Evolutionary conservation across 2,888 invertebrate species (phyloP).

Genomic region (Sminthurinus aureus): DNA sequence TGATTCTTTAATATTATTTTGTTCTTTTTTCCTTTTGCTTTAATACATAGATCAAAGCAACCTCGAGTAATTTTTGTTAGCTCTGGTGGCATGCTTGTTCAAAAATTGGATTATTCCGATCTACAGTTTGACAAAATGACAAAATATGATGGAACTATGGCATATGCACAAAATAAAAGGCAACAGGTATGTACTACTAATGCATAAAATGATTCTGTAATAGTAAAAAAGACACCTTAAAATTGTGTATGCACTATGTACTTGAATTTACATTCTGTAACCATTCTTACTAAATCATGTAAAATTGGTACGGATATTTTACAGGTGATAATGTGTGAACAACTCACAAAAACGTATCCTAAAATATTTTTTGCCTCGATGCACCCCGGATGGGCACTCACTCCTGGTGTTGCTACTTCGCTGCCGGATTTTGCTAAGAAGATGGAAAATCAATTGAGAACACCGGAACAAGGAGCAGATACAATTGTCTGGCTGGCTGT

Average conservation of each 20-base stretch:
- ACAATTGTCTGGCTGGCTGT: slow-evolving; percentile 65
- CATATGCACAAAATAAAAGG: slow-evolving; percentile 66
- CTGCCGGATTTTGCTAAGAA: slow-evolving; percentile 64
- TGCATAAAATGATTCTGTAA: slow-evolving; percentile 15
- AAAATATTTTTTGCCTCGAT: slow-evolving; percentile 65
- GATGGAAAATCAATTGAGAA: slow-evolving; percentile 64
- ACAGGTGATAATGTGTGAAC: slow-evolving; percentile 64
- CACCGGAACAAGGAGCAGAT: slow-evolving; percentile 65
- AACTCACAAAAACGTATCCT: slow-evolving; percentile 63
- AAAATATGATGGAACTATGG: slow-evolving; percentile 65
- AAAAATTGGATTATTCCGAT: slow-evolving; percentile 64
- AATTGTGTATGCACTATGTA: neutral
- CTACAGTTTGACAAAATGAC: slow-evolving; percentile 64
- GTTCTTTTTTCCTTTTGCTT: no score
- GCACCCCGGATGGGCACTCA: slow-evolving; percentile 67
- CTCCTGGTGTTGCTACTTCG: slow-evolving; percentile 63
- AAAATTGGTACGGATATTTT: no score
- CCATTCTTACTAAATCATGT: no score
- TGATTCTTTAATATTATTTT: no score
- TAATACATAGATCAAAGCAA: slow-evolving; percentile 57
- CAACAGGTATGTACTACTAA: slow-evolving; percentile 62
- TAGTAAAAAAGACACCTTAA: slow-evolving; percentile 11
- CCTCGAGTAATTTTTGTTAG: slow-evolving; percentile 64
- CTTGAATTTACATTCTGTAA: no score
- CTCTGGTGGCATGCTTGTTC: slow-evolving; percentile 66